A percentile compares a stretch with the other conserved stretches of the same genome.
phyloP scores from a whole-genome alignment of 2,113 vertebrate species.

The Dinomys branickii region DNA sequence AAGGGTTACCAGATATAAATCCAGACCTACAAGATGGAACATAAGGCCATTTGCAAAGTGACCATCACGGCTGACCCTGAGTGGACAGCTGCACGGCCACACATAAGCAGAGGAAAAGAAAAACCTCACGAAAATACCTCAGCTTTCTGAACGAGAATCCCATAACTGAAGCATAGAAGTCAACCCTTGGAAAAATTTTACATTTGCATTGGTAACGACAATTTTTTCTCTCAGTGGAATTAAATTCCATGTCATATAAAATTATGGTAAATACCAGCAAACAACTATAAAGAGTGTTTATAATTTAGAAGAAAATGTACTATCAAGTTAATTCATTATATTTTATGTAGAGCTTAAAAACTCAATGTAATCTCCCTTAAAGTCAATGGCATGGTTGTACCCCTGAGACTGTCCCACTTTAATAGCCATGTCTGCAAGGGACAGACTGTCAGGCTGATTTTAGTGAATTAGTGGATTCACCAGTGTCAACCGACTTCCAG shows the following conservation, averaged over 20 bases:
- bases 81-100: not conserved
- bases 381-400: not conserved
- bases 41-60: not conserved
- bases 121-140: not conserved
- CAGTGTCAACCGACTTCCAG: not conserved
- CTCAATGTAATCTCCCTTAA: not conserved
- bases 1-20: not conserved
- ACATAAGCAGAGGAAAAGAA: not conserved
- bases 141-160: not conserved
- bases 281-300: not conserved
- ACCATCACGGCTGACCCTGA: not conserved
- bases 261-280: not conserved
- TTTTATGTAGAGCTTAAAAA: not conserved
- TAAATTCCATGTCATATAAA: not conserved
- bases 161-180: not conserved
- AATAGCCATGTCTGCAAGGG: not conserved
- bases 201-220: not conserved
- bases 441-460: not conserved
- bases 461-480: not conserved
- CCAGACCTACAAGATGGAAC: not conserved
- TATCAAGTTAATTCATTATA: not conserved
- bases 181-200: not conserved
- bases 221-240: slow-evolving; percentile 15
- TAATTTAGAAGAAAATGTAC: not conserved
- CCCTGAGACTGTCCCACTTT: not conserved